These are phyloP conservation scores for Takifugu rubripes DNA, from an alignment of 2,797 vertebrate genomes.

Conservation along the genomic window DNA sequence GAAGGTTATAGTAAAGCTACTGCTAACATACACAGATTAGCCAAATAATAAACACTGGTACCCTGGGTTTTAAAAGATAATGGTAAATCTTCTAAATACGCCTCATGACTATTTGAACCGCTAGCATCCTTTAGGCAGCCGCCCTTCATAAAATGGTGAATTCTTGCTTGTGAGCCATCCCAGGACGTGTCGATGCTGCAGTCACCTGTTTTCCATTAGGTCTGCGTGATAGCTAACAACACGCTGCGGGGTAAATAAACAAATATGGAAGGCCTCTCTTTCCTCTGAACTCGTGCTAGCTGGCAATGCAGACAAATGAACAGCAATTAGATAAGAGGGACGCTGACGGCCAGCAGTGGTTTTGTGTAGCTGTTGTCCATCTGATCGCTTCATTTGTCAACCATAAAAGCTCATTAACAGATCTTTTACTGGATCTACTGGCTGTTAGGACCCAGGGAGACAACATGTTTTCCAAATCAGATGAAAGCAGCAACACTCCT, in stretches of 20 bases:
- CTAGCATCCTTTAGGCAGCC: background rate
- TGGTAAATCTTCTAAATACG: too few relatives aligned
- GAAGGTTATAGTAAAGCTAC: too few relatives aligned
- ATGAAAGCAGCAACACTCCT: constrained; percentile 25
- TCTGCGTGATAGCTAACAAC: background rate
- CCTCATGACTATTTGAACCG: too few relatives aligned
- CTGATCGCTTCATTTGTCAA: too few relatives aligned
- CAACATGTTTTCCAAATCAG: constrained; percentile 27
- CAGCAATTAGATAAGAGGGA: too few relatives aligned
- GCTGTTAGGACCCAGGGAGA: background rate
- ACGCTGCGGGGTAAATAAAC: background rate
- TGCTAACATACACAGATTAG: too few relatives aligned
- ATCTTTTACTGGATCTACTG: too few relatives aligned
- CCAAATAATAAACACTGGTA: background rate
- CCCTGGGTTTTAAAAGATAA: background rate
- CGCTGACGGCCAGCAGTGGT: too few relatives aligned
- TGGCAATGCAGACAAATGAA: background rate
- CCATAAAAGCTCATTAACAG: too few relatives aligned
- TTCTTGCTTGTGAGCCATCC: background rate
- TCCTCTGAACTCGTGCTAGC: background rate
- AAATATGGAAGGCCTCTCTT: background rate
- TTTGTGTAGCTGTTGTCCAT: too few relatives aligned
- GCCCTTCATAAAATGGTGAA: background rate
- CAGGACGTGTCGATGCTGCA: background rate
- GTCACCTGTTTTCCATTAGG: background rate